Evolutionary conservation across 2,888 invertebrate species (phyloP).

Genomic region (Panopea generosa): DNA sequence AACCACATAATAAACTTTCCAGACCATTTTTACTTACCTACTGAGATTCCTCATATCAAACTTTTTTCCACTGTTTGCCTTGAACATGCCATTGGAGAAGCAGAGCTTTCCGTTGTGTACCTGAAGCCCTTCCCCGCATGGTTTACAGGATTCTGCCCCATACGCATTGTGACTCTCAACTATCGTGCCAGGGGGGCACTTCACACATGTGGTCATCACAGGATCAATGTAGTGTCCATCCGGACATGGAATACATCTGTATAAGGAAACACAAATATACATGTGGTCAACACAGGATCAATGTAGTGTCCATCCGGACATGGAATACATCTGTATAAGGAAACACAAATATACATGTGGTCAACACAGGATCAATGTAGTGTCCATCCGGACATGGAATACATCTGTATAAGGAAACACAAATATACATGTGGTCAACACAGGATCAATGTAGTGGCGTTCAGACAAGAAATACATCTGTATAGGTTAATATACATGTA

Average conservation of each 20-base stretch:
- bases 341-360: too few species aligned
- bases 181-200: conserved; percentile 85
- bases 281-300: conserved; percentile 83
- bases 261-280: conserved; percentile 77
- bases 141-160: conserved; percentile 85
- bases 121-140: conserved; percentile 86
- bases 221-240: conserved; percentile 86
- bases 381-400: conserved; percentile 87
- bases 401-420: too few species aligned
- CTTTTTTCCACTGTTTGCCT: conserved; percentile 67
- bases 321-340: conserved; percentile 86
- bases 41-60: conserved; percentile 82
- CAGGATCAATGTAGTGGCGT: too few species aligned
- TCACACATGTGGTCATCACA: conserved; percentile 84
- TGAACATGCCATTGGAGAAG: conserved; percentile 85
- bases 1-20: too few species aligned
- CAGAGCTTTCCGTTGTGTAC: conserved; percentile 85
- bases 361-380: conserved; percentile 85
- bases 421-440: too few species aligned
- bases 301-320: conserved; percentile 87
- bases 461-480: too few species aligned
- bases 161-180: conserved; percentile 73
- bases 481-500: too few species aligned
- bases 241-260: conserved; percentile 87
- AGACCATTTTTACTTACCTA: conserved; percentile 15